phyloP scores from a whole-genome alignment of 2,797 vertebrate species.

The Heliangelus exortis region DNA sequence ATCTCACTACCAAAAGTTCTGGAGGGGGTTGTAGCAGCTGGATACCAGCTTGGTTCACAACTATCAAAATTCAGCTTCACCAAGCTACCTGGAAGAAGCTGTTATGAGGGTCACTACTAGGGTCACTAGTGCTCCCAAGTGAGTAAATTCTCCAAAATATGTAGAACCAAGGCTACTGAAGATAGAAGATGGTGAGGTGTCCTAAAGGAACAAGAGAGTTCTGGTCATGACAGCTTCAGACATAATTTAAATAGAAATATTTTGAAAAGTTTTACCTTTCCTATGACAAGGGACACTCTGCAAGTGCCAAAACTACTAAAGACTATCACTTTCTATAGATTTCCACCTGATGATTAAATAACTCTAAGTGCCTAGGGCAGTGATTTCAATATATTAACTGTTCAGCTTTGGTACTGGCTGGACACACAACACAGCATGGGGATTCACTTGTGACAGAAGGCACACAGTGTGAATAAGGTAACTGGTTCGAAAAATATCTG shows the following conservation, averaged over 20 bases:
- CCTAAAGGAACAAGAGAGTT: background rate
- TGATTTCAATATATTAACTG: background rate
- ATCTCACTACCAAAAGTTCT: background rate
- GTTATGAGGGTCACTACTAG: background rate
- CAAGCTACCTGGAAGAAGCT: background rate
- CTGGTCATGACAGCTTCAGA: background rate
- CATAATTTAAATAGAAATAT: background rate
- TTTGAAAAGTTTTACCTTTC: background rate
- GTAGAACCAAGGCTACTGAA: background rate
- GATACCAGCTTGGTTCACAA: background rate
- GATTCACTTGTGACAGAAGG: background rate
- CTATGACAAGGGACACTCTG: no score
- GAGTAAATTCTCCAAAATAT: background rate
- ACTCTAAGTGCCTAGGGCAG: background rate
- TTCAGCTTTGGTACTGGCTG: background rate
- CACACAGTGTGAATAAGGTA: background rate
- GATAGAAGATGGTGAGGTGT: background rate
- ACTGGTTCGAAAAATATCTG: background rate
- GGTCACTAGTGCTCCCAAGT: background rate
- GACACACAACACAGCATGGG: accelerated
- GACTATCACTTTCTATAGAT: background rate
- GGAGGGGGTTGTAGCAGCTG: background rate
- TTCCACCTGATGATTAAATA: background rate
- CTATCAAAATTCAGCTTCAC: background rate
- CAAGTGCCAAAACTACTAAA: background rate